These are phyloP conservation scores for Hypselothyrea guttata DNA, from an alignment of 2,888 invertebrate genomes.

Conservation along the genomic window DNA sequence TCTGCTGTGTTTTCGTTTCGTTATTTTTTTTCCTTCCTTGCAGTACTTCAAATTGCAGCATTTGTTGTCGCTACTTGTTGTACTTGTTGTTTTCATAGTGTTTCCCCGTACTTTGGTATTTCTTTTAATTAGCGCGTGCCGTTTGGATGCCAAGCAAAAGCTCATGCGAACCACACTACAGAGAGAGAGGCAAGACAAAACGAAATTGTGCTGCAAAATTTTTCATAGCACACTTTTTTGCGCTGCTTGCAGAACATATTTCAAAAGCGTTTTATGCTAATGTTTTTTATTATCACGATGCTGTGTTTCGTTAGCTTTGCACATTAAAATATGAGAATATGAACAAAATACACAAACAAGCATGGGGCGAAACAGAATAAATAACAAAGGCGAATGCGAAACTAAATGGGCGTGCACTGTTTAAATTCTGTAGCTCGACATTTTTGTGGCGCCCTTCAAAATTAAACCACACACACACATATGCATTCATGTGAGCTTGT, in stretches of 20 bases:
- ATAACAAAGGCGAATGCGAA: constrained; percentile 43
- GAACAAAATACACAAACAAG: background rate
- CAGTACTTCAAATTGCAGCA: constrained; percentile 16
- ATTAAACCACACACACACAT: constrained; percentile 33
- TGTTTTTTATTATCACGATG: constrained; percentile 21
- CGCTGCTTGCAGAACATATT: constrained; percentile 27
- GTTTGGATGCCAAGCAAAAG: constrained; percentile 26
- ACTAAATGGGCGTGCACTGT: constrained; percentile 50
- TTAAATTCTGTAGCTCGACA: constrained; percentile 60
- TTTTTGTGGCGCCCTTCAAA: constrained; percentile 54
- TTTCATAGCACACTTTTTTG: constrained; percentile 53
- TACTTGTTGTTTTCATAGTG: constrained; percentile 31
- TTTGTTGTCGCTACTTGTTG: constrained; percentile 10
- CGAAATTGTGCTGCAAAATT: constrained; percentile 5
- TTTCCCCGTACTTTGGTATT: constrained; percentile 44
- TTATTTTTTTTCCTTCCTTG: too few relatives aligned
- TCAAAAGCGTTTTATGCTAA: constrained; percentile 57
- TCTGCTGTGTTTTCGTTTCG: background rate
- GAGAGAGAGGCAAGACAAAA: constrained; percentile 12
- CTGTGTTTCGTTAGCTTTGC: constrained; percentile 6
- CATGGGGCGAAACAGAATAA: constrained; percentile 20
- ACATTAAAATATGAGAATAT: constrained; percentile 35
- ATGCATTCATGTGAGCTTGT: background rate
- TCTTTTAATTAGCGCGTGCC: constrained; percentile 67
- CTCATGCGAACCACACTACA: constrained; percentile 12